Conservation (phyloP, 1,140 invertebrate species). For the Eupristina koningsbergeri region DNA sequence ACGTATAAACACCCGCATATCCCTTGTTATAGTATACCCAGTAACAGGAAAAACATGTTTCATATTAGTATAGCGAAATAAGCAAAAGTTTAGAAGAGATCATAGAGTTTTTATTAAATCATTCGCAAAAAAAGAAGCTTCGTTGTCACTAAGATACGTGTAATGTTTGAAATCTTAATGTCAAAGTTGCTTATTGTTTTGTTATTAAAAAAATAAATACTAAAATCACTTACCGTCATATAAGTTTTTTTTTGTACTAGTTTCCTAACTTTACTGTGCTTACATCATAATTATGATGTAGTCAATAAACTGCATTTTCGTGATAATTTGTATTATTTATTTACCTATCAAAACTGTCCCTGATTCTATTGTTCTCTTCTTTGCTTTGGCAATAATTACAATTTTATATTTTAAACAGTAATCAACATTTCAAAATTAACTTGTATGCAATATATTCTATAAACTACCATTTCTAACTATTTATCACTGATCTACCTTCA, state of each 20-base stretch:
- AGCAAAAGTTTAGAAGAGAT: slow-evolving; percentile 43
- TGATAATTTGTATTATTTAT: slow-evolving; percentile 73
- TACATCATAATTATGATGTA: slow-evolving; percentile 71
- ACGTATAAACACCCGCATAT: background rate
- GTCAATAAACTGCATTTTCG: slow-evolving; percentile 73
- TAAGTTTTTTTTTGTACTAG: slow-evolving; percentile 60
- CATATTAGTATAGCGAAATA: background rate
- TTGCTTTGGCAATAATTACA: slow-evolving; percentile 24
- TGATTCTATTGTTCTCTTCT: slow-evolving; percentile 54
- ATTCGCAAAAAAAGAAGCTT: slow-evolving; percentile 36
- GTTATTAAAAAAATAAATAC: slow-evolving; percentile 21
- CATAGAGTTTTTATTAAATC: slow-evolving; percentile 53
- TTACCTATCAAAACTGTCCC: slow-evolving; percentile 63
- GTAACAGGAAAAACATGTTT: background rate
- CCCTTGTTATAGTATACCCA: background rate
- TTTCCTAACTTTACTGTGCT: slow-evolving; percentile 61
- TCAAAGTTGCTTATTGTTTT: slow-evolving; percentile 17
- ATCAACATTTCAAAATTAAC: no score
- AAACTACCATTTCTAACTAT: no score
- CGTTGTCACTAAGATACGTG: background rate
- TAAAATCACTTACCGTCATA: slow-evolving; percentile 38
- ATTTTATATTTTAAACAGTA: slow-evolving; percentile 11
- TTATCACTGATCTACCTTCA: background rate
- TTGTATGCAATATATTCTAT: no score
- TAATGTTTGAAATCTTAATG: slow-evolving; percentile 35